Percentiles rank a stretch among this genome's conserved stretches.
Evolutionary conservation across 1,140 invertebrate species (phyloP).

Genomic region (Thalassaphorura encarpata): DNA sequence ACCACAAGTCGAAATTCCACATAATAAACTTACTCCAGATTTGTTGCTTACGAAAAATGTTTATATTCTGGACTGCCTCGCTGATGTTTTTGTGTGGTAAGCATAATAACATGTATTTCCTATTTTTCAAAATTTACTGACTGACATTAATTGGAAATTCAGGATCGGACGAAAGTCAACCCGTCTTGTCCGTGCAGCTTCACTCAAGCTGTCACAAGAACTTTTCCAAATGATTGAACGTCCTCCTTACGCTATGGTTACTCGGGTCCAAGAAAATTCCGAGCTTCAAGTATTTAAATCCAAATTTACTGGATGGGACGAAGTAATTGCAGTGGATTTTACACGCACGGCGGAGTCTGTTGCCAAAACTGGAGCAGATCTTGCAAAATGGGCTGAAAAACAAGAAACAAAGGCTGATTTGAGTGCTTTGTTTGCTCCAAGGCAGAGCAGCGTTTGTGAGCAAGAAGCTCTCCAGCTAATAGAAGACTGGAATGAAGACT

Average conservation of each 20-base stretch:
- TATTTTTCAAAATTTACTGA: neutral
- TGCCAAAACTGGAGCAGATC: slow-evolving; percentile 86
- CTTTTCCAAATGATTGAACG: slow-evolving; percentile 80
- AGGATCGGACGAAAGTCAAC: slow-evolving; percentile 99
- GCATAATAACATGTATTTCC: slow-evolving; percentile 23
- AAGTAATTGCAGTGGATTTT: slow-evolving; percentile 98
- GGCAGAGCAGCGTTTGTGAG: slow-evolving; percentile 75
- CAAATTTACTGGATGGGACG: slow-evolving; percentile 97
- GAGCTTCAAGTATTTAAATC: slow-evolving; percentile 82
- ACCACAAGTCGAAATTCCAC: slow-evolving; percentile 82
- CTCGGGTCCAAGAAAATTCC: slow-evolving; percentile 75
- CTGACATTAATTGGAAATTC: slow-evolving; percentile 7
- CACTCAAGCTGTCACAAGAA: slow-evolving; percentile 90
- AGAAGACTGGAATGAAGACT: slow-evolving; percentile 87
- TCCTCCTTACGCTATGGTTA: slow-evolving; percentile 76
- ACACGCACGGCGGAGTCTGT: slow-evolving; percentile 97
- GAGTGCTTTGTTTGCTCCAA: slow-evolving; percentile 86
- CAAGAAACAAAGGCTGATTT: slow-evolving; percentile 68
- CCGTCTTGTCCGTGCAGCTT: slow-evolving; percentile 85
- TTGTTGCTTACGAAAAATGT: slow-evolving; percentile 87
- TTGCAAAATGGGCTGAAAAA: slow-evolving; percentile 82
- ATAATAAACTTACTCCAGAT: slow-evolving; percentile 59
- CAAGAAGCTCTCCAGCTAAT: slow-evolving; percentile 82
- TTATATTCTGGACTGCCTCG: slow-evolving; percentile 91
- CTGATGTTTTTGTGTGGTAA: slow-evolving; percentile 97